phyloP scores from a whole-genome alignment of 2,888 invertebrate species.

The Ornithoptera priamus region DNA sequence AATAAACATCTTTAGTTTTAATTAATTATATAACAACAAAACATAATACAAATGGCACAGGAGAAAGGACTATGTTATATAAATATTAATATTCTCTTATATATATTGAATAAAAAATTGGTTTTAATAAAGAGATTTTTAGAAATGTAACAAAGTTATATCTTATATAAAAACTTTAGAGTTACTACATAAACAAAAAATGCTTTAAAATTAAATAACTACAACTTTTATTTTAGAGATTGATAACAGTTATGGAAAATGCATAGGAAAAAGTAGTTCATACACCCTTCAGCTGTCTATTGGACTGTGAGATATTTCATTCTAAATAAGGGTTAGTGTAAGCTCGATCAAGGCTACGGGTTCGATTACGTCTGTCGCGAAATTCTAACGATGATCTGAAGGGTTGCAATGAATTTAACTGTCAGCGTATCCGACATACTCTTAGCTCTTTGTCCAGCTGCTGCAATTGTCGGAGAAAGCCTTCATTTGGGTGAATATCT shows the following conservation, averaged over 20 bases:
- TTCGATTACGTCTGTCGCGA: constrained; percentile 48
- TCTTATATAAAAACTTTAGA: not conserved
- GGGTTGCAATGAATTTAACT: constrained; percentile 53
- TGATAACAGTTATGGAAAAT: constrained; percentile 3
- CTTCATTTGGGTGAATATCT: constrained; percentile 88
- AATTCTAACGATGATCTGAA: constrained; percentile 50
- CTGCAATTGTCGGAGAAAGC: constrained; percentile 88
- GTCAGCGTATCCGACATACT: constrained; percentile 75
- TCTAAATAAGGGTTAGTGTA: constrained; percentile 45
- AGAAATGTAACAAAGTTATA: not conserved
- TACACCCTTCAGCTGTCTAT: constrained; percentile 18
- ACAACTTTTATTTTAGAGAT: not conserved
- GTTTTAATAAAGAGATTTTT: not conserved
- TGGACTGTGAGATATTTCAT: constrained; percentile 11
- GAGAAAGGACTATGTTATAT: constrained; percentile 38
- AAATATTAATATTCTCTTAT: not conserved
- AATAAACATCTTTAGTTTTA: not conserved
- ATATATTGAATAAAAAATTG: not conserved
- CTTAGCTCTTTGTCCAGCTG: constrained; percentile 82
- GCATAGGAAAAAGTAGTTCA: constrained; percentile 1
- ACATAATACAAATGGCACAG: constrained; percentile 60
- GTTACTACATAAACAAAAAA: not conserved
- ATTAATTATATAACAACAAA: constrained; percentile 29
- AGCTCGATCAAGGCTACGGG: constrained; percentile 64
- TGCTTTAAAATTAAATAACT: not conserved